Evolutionary conservation across 1,140 invertebrate genomes (phyloP).

Genomic region (Matsumurasca onukii): DNA sequence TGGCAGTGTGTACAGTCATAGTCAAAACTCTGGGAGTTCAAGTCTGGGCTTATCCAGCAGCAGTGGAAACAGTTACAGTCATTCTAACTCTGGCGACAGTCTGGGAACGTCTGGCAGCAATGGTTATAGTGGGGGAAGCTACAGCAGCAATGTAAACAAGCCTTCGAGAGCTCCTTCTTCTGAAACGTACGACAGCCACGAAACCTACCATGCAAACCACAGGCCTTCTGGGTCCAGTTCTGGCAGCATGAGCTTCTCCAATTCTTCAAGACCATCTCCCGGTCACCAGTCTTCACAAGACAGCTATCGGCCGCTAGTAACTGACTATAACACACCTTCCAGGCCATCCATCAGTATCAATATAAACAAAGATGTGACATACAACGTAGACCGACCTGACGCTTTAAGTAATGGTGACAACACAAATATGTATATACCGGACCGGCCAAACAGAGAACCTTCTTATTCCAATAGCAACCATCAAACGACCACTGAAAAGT

Average conservation of each 20-base stretch:
- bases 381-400: conserved; percentile 3
- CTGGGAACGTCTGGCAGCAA: not conserved
- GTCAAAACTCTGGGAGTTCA: too few relatives aligned
- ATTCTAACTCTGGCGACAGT: not conserved
- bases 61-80: not conserved
- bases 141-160: not conserved
- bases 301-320: not conserved
- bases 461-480: not conserved
- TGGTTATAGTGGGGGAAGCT: too few relatives aligned
- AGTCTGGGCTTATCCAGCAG: too few relatives aligned
- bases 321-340: not conserved
- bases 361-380: not conserved
- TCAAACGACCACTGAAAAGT: conserved; percentile 12
- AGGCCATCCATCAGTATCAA: conserved; percentile 6
- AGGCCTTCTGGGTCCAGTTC: not conserved
- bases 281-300: not conserved
- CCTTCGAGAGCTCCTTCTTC: not conserved
- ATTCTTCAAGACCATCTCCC: not conserved
- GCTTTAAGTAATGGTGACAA: not conserved
- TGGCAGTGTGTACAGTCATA: too few relatives aligned
- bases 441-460: conserved; percentile 12
- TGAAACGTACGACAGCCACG: conserved; percentile 9
- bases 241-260: not conserved
- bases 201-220: conserved; percentile 16
- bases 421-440: too few relatives aligned